phyloP scores from a whole-genome alignment of 64 coral and sea anemone genomes.

The Stichodactyla mertensii region DNA sequence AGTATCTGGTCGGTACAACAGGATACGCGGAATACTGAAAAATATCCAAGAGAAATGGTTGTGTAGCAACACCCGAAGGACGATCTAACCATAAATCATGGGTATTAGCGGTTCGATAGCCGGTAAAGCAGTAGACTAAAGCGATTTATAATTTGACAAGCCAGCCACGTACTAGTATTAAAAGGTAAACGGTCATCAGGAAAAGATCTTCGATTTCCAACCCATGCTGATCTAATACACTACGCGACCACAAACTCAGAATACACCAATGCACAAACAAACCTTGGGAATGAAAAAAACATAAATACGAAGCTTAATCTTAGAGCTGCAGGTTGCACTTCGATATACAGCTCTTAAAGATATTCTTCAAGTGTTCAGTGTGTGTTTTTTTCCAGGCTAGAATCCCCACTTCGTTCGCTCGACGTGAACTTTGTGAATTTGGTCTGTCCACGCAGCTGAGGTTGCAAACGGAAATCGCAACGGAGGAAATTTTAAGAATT shows the following conservation, averaged over 20 bases:
- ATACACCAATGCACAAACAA: background rate
- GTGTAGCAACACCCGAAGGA: background rate
- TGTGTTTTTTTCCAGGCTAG: background rate
- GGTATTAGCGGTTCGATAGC: background rate
- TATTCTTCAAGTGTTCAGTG: background rate
- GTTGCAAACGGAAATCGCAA: background rate
- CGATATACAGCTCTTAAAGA: background rate
- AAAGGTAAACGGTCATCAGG: background rate
- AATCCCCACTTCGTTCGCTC: background rate
- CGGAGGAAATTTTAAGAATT: background rate
- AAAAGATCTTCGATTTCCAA: background rate
- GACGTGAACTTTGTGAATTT: background rate
- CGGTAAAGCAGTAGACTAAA: background rate
- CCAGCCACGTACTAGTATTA: background rate
- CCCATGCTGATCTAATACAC: no score
- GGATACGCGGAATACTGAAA: background rate
- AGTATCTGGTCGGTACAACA: background rate
- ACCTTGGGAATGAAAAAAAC: background rate
- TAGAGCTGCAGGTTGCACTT: background rate
- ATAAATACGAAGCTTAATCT: background rate
- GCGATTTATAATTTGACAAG: background rate
- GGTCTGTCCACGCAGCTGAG: background rate
- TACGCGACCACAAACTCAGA: no score
- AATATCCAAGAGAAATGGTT: slow-evolving; percentile 1
- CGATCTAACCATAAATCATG: background rate